Conservation (phyloP, 2,888 invertebrate species). For the Cosmia trapezina region DNA sequence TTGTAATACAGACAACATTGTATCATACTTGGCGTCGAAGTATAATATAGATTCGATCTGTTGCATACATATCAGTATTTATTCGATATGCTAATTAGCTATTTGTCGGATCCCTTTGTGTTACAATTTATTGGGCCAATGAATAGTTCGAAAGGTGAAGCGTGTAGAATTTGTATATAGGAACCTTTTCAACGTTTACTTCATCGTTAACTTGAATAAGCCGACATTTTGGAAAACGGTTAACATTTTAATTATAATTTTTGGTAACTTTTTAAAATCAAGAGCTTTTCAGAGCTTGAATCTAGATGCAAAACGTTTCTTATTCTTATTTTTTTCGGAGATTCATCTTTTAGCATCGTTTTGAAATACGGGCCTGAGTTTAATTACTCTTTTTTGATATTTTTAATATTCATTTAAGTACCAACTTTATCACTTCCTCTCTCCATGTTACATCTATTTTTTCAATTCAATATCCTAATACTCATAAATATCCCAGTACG, state of each 20-base stretch:
- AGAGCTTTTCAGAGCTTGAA: not conserved
- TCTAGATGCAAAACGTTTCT: not conserved
- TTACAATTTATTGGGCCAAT: conserved; percentile 49
- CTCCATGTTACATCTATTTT: conserved; percentile 30
- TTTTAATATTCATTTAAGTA: not conserved
- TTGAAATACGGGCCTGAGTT: not conserved
- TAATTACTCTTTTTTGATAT: not conserved
- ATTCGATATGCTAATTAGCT: conserved; percentile 49
- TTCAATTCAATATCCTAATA: conserved; percentile 37
- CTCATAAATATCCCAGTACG: conserved; percentile 39
- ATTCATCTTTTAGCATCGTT: not conserved
- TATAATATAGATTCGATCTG: conserved; percentile 37
- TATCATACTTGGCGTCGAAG: conserved; percentile 15
- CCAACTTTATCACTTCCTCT: conserved; percentile 34
- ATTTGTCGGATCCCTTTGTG: conserved; percentile 48
- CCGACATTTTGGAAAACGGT: conserved; percentile 5
- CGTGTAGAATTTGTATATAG: conserved; percentile 33
- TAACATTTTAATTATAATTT: conserved; percentile 19
- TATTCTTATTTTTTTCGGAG: not conserved
- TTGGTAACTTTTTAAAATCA: not conserved
- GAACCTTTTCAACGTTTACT: conserved; percentile 34
- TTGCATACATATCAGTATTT: conserved; percentile 41
- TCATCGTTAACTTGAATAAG: conserved; percentile 28
- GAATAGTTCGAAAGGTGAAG: conserved; percentile 40
- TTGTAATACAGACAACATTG: conserved; percentile 18